Percentiles rank a stretch among this genome's conserved stretches.
These are phyloP conservation scores for Xestia xanthographa DNA, from an alignment of 2,888 invertebrate genomes.

Conservation along the genomic window DNA sequence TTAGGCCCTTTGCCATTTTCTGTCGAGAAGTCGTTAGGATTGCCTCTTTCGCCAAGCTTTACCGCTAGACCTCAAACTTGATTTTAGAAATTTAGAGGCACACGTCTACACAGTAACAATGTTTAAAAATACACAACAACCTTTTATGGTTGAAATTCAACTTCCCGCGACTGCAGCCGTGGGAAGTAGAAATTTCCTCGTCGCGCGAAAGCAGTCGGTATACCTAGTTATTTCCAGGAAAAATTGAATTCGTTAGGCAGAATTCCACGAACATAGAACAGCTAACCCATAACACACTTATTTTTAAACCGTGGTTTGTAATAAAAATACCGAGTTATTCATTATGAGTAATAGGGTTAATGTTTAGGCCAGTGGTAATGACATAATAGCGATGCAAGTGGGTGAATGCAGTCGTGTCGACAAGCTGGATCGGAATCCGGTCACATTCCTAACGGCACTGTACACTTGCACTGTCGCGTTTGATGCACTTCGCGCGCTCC, in stretches of 20 bases:
- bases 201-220: conserved; percentile 39
- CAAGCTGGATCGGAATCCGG: conserved; percentile 83
- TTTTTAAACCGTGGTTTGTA: conserved; percentile 14
- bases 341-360: conserved; percentile 69
- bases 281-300: conserved; percentile 23
- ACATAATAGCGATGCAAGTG: conserved; percentile 84
- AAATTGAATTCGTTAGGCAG: conserved; percentile 9
- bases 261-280: conserved; percentile 18
- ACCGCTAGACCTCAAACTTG: not conserved
- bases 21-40: not conserved
- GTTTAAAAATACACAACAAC: conserved; percentile 37
- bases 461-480: conserved; percentile 82
- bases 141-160: conserved; percentile 51
- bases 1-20: not conserved
- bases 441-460: conserved; percentile 85
- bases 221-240: conserved; percentile 42
- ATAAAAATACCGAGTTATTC: conserved; percentile 28
- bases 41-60: conserved; percentile 14
- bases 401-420: conserved; percentile 79
- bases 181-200: conserved; percentile 54
- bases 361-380: conserved; percentile 84
- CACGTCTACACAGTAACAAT: not conserved
- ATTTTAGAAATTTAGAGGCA: conserved; percentile 2
- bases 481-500: conserved; percentile 73
- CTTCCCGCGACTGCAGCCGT: conserved; percentile 54